Base-by-base conservation (phyloP, 1,140 invertebrate genomes). In the Notospermus geniculatus region DNA sequence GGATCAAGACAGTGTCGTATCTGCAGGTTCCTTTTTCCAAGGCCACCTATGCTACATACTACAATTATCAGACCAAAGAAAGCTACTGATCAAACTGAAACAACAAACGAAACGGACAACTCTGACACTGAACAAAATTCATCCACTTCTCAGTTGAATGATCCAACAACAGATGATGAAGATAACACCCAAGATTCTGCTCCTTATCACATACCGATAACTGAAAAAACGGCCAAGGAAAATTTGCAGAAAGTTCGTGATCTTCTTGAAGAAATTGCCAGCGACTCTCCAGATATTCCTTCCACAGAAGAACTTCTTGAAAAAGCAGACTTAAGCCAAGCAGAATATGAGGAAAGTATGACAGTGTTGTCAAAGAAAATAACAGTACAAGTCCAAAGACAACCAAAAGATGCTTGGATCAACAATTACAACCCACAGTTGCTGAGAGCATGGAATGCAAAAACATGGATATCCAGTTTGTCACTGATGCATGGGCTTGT, bases 401-500 rank as follows among this genome's bases (percentile, higher is more conserved):
- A 46, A 13, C 23, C 25, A n/a, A 55, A 23, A 32, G 60, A 66
- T 45, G 4, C 43, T n/a, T 17, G 65, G 25, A 54, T 60, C 27
- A 59, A 63, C 32, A 32, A 55, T 2, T 66, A 63, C 41, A 63
- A 60, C 43, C 30, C 29, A 30, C 17, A 41, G 28, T 43, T 63
- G 4, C 29, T 50, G 19, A 32, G 19, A 39, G 54, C 58, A 23
- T 64, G 63, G 66, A 32, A 62, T 55, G 66, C 63, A 29, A 67
- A n/a, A n/a, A 66, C 23, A 60, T 60, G 54, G 58, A 63, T 36
- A 63, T 66, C 25, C 65, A 66, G 36, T 67, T n/a, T 43, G 30
- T 65, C 5, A 39, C 30, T 7, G 65, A 66, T 53, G 56, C 65
- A 28, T 66, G 52, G 39, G 29, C 46, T 22, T 65, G 64, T 56